Base-by-base conservation (phyloP, 2,113 vertebrate species). In the Caranx melampygus region DNA sequence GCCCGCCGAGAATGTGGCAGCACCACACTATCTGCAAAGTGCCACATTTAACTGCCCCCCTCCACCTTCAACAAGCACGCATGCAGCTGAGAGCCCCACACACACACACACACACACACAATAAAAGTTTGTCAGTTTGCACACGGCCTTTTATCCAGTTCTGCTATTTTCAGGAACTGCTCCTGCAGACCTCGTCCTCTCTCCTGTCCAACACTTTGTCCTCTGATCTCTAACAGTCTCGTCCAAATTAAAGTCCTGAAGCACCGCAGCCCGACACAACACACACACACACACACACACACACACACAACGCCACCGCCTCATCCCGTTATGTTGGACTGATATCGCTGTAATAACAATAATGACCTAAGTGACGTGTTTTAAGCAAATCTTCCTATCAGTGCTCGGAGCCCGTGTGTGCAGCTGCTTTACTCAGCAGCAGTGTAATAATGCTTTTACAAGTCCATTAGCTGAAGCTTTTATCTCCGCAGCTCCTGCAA, bases 1-100 rank as follows among this genome's bases (percentile, higher is more conserved):
- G 84, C 85, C 82, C 20, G 49, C 63, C 2, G 85, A 93, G 94
- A 95, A 95, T 94, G 92, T 94, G 82, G 88, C 93, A 90, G 83
- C 63, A 71, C 69, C 54, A 64, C 71, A 90, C 78, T 79, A 94
- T 83, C 87, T 92, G 80, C 72, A 76, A 65, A 76, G 79, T 37
- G 69, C 74, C 42, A 65, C 79, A 79, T 84, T 81, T 82, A 73
- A 82, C 76, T 44, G 47, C 61, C 71, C 74, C n/a, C 71, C 58
- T 49, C 49, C 60, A 51, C 67, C 54, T 34, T 5, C 45, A 5
- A 5, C 16, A 20, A 33, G 61, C 59, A 16, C 33, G 21, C 70
- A 82, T 13, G 52, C 20, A 3, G 6, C 79, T 45, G 37, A 52
- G 57, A 64, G 61, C 75, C n/a, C 57, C 45, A 61, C 64, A 59